Conservation (phyloP, 2,888 invertebrate species). For the Tricholauxania praeusta region DNA sequence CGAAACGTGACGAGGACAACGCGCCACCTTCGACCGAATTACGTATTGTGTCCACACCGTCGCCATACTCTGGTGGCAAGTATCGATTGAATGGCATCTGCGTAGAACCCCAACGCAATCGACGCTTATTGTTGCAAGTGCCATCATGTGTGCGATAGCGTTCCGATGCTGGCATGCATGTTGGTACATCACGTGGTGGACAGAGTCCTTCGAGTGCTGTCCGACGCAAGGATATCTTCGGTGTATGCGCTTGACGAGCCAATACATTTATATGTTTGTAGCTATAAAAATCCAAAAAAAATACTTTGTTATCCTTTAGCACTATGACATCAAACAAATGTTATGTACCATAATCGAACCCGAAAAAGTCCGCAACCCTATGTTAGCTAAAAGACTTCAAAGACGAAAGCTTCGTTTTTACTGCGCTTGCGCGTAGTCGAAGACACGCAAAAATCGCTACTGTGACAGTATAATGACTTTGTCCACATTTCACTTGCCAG, state of each 20-base stretch:
- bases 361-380: neutral
- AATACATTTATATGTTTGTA: slow-evolving; percentile 62
- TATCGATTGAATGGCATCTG: slow-evolving; percentile 87
- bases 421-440: neutral
- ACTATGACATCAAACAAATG: neutral
- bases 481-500: slow-evolving; percentile 49
- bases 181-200: slow-evolving; percentile 75
- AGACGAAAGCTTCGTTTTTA: neutral
- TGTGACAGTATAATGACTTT: neutral
- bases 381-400: neutral
- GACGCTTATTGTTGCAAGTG: slow-evolving; percentile 85
- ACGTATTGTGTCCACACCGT: slow-evolving; percentile 72
- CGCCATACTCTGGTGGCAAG: slow-evolving; percentile 84
- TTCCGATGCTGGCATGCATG: slow-evolving; percentile 78
- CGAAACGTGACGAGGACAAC: slow-evolving; percentile 81
- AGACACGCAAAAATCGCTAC: neutral
- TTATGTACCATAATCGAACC: neutral
- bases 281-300: slow-evolving; percentile 51
- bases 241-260: slow-evolving; percentile 64
- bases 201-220: slow-evolving; percentile 70
- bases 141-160: slow-evolving; percentile 89
- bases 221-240: slow-evolving; percentile 64
- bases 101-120: slow-evolving; percentile 84
- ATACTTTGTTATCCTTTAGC: neutral
- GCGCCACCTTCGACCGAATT: slow-evolving; percentile 72